Base-by-base conservation (phyloP, 2,113 vertebrate species). In the Ophthalmolycus amberensis region DNA sequence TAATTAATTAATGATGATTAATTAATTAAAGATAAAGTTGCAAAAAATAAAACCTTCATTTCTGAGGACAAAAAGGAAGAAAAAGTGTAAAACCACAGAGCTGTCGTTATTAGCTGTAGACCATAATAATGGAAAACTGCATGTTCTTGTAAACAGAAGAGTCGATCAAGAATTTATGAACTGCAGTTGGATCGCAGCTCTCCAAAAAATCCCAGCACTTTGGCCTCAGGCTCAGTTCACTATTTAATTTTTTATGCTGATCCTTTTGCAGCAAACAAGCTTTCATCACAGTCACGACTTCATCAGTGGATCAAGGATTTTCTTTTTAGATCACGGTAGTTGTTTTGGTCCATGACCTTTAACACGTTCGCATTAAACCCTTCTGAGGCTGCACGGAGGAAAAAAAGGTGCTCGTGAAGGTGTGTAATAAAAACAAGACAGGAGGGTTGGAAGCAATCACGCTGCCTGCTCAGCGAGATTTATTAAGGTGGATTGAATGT, bases 401-500 rank as follows among this genome's bases (percentile, higher is more conserved):
- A 56, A 4, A 25, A 62, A 64, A 34, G 54, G 62, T 63, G 52
- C 38, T 44, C 71, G 71, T 63, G 59, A 67, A 72, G 76, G 79
- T 77, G 83, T 56, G 42, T 48, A 77, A 80, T 79, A 67, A 85
- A 89, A 84, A 69, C 37, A 62, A 74, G 22, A 46, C 16, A 8
- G 3, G 9, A 38, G 4, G 8, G 6, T 6, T 16, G 10, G n/a
- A 79, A n/a, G 67, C 25, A 65, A 77, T 81, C 83, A 62, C 32
- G 50, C 67, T 66, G 73, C 82, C 59, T 77, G 82, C 73, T 83
- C 79, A 54, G 82, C n/a, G 25, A 82, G 80, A 88, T 77, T 85
- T 81, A 89, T 88, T 78, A 88, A 85, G 64, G 65, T 80, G 72
- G 83, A 59, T 69, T 79, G 82, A 84, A 54, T 63, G 70, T 75